Base-by-base conservation (phyloP, 92 coral and sea anemone genomes). In the Siderastrea siderea region DNA sequence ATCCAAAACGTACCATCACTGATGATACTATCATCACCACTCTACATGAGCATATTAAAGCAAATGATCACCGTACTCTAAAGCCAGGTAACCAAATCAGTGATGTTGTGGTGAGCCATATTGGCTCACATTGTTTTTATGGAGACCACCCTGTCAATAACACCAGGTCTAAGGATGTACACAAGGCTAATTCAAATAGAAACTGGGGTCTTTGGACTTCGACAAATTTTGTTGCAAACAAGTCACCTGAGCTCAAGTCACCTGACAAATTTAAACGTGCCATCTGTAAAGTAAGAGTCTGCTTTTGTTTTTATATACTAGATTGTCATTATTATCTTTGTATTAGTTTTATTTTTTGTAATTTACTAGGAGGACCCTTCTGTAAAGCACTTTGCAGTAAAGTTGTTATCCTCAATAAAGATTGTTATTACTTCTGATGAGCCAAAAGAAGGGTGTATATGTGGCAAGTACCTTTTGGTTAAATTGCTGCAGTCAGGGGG, bases 181-280 rank as follows among this genome's bases (percentile, higher is more conserved):
- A 16, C 17, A 65, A 65, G 70, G 44, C 70, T 19, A 7, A 2
- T 7, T 16, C 38, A 15, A 65, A 65, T 19, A 65, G 70, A 16
- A 65, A 65, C 4, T 65, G 70, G 70, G 70, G 70, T 65, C 70
- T 65, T 65, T 65, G 38, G 70, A 65, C 70, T 19, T 65, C 44
- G 2, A 15, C n/a, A 65, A 65, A 65, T 19, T 65, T 65, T 65
- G 70, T 16, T 6, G 70, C 70, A 8, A 65, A 65, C 38, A 15
- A 65, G 6, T n/a, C n/a, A n/a, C n/a, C n/a, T n/a, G n/a, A 26
- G 38, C 38, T 26, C 38, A 26, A 26, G 38, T 26, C 38, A 26
- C 38, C 38, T 26, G 38, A 26, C 38, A 26, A 26, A 26, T 26
- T 26, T 26, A 26, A 26, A 26, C 38, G 38, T 26, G 38, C 38